Conservation (phyloP, 2,888 invertebrate genomes). For the Listrodromus nycthemerus region DNA sequence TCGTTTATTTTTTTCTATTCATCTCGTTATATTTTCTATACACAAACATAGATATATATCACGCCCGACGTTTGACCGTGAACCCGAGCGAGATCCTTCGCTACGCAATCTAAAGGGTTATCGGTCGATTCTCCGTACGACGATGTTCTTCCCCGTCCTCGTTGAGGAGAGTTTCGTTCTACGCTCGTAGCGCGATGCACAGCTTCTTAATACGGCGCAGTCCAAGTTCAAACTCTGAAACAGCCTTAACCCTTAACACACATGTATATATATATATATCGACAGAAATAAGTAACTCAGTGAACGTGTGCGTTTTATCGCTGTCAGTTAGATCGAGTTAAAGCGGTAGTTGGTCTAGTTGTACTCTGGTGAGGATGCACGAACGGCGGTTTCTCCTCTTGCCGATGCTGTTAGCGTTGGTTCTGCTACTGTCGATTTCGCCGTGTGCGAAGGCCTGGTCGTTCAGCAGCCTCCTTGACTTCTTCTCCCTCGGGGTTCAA, state of each 20-base stretch:
- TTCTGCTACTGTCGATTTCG: slow-evolving; percentile 49
- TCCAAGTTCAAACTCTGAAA: slow-evolving; percentile 1
- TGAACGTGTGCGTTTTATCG: slow-evolving; percentile 49
- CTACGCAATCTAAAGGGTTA: slow-evolving; percentile 58
- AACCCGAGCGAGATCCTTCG: slow-evolving; percentile 49
- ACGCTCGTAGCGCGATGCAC: slow-evolving; percentile 13
- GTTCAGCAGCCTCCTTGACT: slow-evolving; percentile 48
- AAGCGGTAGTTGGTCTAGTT: slow-evolving; percentile 39
- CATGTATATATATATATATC: neutral
- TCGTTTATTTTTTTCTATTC: neutral
- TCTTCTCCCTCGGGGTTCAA: slow-evolving; percentile 11
- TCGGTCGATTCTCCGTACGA: slow-evolving; percentile 56
- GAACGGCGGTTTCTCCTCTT: slow-evolving; percentile 32
- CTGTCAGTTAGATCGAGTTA: slow-evolving; percentile 54
- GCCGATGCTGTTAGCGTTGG: slow-evolving; percentile 35
- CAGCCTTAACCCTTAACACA: neutral
- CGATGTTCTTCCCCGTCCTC: slow-evolving; percentile 21
- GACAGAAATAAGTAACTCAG: slow-evolving; percentile 28
- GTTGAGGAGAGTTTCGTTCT: slow-evolving; percentile 18
- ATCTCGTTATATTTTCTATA: neutral
- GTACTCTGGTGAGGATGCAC: slow-evolving; percentile 42
- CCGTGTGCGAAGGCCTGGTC: slow-evolving; percentile 54
- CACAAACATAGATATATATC: neutral
- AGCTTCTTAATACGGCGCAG: neutral
- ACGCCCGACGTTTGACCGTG: slow-evolving; percentile 52